phyloP scores from a whole-genome alignment of 2,797 vertebrate genomes.

The Botia almorhae region DNA sequence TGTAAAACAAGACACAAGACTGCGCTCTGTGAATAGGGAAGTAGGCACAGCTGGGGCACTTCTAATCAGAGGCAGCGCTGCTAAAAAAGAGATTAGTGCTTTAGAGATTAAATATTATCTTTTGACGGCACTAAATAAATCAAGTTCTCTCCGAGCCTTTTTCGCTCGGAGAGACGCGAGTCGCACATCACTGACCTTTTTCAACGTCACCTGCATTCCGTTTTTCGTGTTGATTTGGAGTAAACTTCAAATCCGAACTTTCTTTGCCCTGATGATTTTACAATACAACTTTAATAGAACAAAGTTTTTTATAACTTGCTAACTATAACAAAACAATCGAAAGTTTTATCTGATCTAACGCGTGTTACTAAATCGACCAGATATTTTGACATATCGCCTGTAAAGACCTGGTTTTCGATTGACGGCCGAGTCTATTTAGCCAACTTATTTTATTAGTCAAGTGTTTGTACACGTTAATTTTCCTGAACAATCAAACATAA shows the following conservation, averaged over 20 bases:
- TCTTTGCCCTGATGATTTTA: background rate
- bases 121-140: constrained; percentile 80
- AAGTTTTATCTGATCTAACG: background rate
- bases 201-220: constrained; percentile 47
- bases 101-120: constrained; percentile 83
- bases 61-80: constrained; percentile 72
- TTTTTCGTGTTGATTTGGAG: constrained; percentile 36
- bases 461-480: background rate
- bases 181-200: constrained; percentile 29
- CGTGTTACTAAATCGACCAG: too few species aligned
- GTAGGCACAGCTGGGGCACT: constrained; percentile 82
- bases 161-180: constrained; percentile 34
- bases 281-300: background rate
- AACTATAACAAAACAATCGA: background rate
- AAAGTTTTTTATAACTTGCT: background rate
- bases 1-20: constrained; percentile 71
- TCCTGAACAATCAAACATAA: background rate
- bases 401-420: too few species aligned
- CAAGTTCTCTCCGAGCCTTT: constrained; percentile 65
- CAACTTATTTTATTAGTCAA: background rate
- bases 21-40: constrained; percentile 81
- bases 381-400: too few species aligned
- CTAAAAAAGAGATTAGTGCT: constrained; percentile 77
- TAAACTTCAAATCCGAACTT: constrained; percentile 3
- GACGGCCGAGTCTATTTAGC: background rate